Percentiles rank a stretch among this genome's conserved stretches.
These are phyloP conservation scores for Gryon sp. DNA, from an alignment of 1,140 invertebrate genomes.

Conservation along the genomic window DNA sequence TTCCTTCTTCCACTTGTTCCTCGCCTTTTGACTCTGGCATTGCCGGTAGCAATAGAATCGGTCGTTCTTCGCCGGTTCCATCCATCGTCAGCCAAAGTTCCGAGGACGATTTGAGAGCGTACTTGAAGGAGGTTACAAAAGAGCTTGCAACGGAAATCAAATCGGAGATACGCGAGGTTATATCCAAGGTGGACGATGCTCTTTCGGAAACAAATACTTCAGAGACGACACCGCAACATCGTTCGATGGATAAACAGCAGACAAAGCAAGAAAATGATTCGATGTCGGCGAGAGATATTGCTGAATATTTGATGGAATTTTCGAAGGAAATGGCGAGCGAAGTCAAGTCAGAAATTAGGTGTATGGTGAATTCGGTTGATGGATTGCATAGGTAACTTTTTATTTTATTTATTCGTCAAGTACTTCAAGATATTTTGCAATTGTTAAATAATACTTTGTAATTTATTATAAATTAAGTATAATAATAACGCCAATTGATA, in stretches of 20 bases:
- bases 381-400: constrained; percentile 79
- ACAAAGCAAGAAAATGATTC: constrained; percentile 80
- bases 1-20: constrained; percentile 51
- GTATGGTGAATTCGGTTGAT: constrained; percentile 85
- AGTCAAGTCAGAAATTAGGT: constrained; percentile 87
- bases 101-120: constrained; percentile 84
- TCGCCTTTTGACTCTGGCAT: constrained; percentile 81
- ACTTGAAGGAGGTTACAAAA: constrained; percentile 87
- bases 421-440: too few relatives aligned
- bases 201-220: constrained; percentile 82
- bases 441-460: too few relatives aligned
- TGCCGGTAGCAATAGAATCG: constrained; percentile 72
- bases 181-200: constrained; percentile 87
- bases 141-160: constrained; percentile 89
- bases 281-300: constrained; percentile 85
- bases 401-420: too few relatives aligned
- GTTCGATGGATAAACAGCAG: constrained; percentile 63
- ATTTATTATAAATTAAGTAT: too few relatives aligned
- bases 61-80: constrained; percentile 82
- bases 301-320: constrained; percentile 87
- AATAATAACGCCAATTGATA: too few relatives aligned
- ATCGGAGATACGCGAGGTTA: constrained; percentile 88
- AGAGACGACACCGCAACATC: constrained; percentile 73
- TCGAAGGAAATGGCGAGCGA: constrained; percentile 89
- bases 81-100: constrained; percentile 81